Evolutionary conservation across 2,797 vertebrate species (phyloP).

Genomic region (Falco cherrug): DNA sequence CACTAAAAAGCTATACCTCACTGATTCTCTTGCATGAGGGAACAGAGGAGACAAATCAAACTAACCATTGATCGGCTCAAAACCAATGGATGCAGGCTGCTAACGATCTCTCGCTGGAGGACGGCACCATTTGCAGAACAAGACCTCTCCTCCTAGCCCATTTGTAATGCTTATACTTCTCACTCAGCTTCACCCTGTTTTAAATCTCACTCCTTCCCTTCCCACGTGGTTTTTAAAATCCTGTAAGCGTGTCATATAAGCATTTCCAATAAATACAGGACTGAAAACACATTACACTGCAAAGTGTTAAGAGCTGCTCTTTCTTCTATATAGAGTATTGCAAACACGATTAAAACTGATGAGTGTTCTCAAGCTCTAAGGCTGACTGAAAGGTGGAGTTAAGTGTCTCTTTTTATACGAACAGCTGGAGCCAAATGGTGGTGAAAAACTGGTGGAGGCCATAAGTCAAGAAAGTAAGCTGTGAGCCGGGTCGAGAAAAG

Average conservation of each 20-base stretch:
- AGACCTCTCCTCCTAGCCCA: neutral
- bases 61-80: neutral
- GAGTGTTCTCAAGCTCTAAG: neutral
- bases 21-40: neutral
- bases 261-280: neutral
- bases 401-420: conserved; percentile 6
- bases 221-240: neutral
- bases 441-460: neutral
- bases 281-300: neutral
- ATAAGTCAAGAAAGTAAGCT: conserved; percentile 35
- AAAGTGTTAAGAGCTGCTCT: neutral
- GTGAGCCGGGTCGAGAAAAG: conserved; percentile 46
- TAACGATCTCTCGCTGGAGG: neutral
- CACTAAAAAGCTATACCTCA: neutral
- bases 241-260: neutral
- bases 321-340: neutral
- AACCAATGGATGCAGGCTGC: accelerated
- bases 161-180: neutral
- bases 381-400: conserved; percentile 34
- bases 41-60: neutral
- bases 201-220: neutral
- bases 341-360: conserved; percentile 24
- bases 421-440: conserved; percentile 39
- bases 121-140: neutral
- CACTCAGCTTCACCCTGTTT: neutral